Conservation (phyloP, 2,797 vertebrate species). For the Galagoides demidoff region DNA sequence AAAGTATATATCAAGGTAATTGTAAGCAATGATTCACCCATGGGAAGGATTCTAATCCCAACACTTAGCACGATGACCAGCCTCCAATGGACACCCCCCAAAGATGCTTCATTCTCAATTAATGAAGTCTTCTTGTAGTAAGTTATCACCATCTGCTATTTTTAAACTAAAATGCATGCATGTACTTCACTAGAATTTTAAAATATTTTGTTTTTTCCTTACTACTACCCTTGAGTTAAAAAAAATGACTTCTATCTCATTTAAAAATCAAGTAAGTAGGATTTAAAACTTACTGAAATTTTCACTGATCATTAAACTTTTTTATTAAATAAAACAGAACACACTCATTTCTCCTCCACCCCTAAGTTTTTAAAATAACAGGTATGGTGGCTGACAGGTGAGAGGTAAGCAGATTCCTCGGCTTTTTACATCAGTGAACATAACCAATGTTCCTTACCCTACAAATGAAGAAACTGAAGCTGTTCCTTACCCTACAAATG, state of each 20-base stretch:
- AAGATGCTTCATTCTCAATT: constrained; percentile 19
- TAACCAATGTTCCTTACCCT: neutral
- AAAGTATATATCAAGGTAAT: neutral
- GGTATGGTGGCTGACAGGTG: neutral
- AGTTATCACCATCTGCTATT: constrained; percentile 7
- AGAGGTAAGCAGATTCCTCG: neutral
- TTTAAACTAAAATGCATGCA: neutral
- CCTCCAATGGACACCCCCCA: neutral
- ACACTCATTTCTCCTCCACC: neutral
- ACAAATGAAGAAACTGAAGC: neutral
- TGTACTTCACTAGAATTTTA: neutral
- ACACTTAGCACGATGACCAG: neutral
- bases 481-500: neutral
- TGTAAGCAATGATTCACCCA: neutral
- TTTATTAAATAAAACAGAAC: constrained; percentile 29
- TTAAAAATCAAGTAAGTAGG: constrained; percentile 20
- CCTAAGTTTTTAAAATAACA: neutral
- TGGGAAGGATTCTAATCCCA: neutral
- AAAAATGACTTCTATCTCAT: constrained; percentile 19
- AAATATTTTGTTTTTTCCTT: constrained; percentile 33
- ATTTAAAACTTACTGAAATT: neutral
- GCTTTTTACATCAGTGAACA: neutral
- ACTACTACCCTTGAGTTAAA: neutral
- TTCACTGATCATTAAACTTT: constrained; percentile 5
- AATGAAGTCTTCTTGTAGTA: neutral